Evolutionary conservation across 2,113 vertebrate species (phyloP), one percentile per base, ranked within the genome.

Genomic region (Fulmarus glacialis): DNA sequence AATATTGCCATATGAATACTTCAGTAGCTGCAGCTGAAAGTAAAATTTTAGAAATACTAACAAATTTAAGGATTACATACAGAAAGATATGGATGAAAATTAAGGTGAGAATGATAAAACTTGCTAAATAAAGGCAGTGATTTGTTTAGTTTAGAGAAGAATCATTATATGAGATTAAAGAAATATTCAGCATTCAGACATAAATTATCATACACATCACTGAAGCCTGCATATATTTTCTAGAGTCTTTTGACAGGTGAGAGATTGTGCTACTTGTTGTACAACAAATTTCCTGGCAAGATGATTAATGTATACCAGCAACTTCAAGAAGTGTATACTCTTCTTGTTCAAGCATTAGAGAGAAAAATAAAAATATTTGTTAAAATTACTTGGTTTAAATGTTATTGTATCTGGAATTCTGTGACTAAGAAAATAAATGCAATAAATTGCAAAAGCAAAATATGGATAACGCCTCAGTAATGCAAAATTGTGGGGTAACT

Each of bases 261-360:
- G 9, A 45, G 30, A 81, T 77, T 55, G 47, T 92, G 24, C 29
- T 86, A 59, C 67, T 87, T 90, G 63, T 75, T 3, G 0, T 30
- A 13, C 53, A 90, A 83, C 36, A 75, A 58, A 73, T 62, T 80
- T 92, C 62, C 83, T 89, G 50, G 77, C 64, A 96, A 93, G 87
- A 94, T 85, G 87, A 96, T 85, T 95, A 70, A 91, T 72, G 66
- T 68, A 78, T n/a, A 72, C 17, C 45, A 87, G 63, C n/a, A 89
- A 56, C 15, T 27, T 91, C 43, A 87, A 64, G 60, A 82, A 87
- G 91, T 8, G 22, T 19, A 20, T 40, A 50, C 26, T 91, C 38
- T 32, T 81, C 63, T 77, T 63, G 30, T 20, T 81, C 40, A 86
- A 66, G 38, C 22, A 75, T 53, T 45, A 78, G 1, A 63, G 47